A percentile compares a stretch with the other conserved stretches of the same genome.
These are phyloP conservation scores for Hipposideros larvatus DNA, from an alignment of 2,797 vertebrate species.

Conservation along the genomic window DNA sequence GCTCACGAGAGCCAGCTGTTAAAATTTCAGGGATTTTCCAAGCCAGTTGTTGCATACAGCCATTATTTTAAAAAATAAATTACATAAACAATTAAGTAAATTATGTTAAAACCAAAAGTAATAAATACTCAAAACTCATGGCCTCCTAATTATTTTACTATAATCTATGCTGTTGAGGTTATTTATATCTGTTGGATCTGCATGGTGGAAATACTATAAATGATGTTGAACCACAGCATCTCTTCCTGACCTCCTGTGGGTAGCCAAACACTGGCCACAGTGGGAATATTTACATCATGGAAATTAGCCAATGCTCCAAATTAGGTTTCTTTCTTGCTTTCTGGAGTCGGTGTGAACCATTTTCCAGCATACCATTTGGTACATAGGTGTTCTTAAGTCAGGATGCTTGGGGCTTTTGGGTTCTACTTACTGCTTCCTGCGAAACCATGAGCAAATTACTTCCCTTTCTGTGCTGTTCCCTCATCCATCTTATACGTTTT, in stretches of 20 bases:
- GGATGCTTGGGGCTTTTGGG: background rate
- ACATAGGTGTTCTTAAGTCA: conserved; percentile 12
- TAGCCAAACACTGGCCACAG: background rate
- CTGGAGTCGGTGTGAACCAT: conserved; percentile 4
- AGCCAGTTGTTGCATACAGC: conserved; percentile 9
- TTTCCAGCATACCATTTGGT: conserved; percentile 24
- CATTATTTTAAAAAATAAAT: conserved; percentile 58
- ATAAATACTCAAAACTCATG: conserved; percentile 50
- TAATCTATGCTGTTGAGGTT: background rate
- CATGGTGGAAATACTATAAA: conserved; percentile 15
- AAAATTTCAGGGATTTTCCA: conserved; percentile 57
- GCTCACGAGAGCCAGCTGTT: background rate
- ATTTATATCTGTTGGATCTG: background rate
- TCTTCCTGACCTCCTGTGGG: background rate
- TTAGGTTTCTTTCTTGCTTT: conserved; percentile 40
- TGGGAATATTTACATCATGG: conserved; percentile 20
- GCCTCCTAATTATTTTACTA: conserved; percentile 27
- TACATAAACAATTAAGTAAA: conserved; percentile 50
- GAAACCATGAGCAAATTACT: background rate
- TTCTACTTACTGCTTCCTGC: conserved; percentile 7
- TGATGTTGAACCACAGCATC: background rate
- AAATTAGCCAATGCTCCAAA: conserved; percentile 48
- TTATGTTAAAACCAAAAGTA: conserved; percentile 26
- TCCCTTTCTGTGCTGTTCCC: background rate
- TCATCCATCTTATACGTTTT: background rate